phyloP scores from a whole-genome alignment of 1,140 invertebrate genomes.

The Dreissena polymorpha region DNA sequence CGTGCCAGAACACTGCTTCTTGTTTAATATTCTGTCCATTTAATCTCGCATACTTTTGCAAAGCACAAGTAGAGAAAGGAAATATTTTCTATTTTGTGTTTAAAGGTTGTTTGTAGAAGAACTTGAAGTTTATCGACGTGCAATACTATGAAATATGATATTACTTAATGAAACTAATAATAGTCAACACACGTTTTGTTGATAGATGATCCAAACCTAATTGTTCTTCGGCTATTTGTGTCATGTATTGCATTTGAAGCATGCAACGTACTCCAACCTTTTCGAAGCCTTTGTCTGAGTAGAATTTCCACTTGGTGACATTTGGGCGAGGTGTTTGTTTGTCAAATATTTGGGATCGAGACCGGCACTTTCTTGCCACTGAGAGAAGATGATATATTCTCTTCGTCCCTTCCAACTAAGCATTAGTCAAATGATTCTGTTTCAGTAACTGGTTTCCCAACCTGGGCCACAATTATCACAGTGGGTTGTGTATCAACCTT shows the following conservation, averaged over 20 bases:
- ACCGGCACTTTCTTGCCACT: background rate
- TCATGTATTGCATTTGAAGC: background rate
- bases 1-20: background rate
- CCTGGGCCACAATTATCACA: constrained; percentile 84
- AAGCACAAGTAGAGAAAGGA: too few species aligned
- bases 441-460: constrained; percentile 73
- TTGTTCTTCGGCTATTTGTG: background rate
- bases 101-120: too few species aligned
- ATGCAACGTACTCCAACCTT: background rate
- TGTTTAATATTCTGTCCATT: background rate
- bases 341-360: too few species aligned
- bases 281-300: background rate
- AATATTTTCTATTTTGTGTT: too few species aligned
- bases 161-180: too few species aligned
- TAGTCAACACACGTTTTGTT: too few species aligned
- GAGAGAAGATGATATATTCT: background rate
- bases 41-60: too few species aligned
- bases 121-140: too few species aligned
- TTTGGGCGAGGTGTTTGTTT: too few species aligned
- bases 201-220: too few species aligned
- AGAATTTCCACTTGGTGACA: background rate
- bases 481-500: constrained; percentile 92
- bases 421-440: constrained; percentile 27
- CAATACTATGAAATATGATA: too few species aligned
- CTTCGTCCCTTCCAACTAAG: background rate